Evolutionary conservation across 2,113 vertebrate genomes (phyloP).

Genomic region (Dolichallabes microphthalmus): DNA sequence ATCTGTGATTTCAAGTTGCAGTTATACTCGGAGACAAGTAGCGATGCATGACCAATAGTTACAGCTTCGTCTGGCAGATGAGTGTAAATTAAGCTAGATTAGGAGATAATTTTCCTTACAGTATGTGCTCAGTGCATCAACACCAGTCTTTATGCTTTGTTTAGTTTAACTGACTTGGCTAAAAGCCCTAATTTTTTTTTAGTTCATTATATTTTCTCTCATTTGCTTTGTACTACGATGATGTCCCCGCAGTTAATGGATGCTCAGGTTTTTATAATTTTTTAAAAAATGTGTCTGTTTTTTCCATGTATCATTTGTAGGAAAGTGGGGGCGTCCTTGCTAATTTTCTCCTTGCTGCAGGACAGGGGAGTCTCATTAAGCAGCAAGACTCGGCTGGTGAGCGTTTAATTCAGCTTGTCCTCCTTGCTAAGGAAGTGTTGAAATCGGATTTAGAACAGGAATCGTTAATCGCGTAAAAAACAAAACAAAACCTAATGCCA

Average conservation of each 20-base stretch:
- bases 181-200: slow-evolving; percentile 29
- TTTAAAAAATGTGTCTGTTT: slow-evolving; percentile 19
- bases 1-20: background rate
- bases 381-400: background rate
- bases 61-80: background rate
- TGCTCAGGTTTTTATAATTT: slow-evolving; percentile 18
- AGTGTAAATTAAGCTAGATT: background rate
- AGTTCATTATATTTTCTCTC: slow-evolving; percentile 23
- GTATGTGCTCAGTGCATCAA: background rate
- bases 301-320: slow-evolving; percentile 17
- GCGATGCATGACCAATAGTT: background rate
- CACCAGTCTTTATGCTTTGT: background rate
- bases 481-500: slow-evolving; percentile 17
- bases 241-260: background rate
- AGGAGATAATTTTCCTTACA: background rate
- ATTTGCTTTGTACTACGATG: slow-evolving; percentile 35
- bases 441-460: slow-evolving; percentile 37
- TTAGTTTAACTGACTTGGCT: slow-evolving; percentile 18
- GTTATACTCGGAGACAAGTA: background rate
- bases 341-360: slow-evolving; percentile 32
- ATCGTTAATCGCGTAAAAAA: slow-evolving; percentile 43
- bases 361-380: slow-evolving; percentile 15
- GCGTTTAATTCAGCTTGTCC: slow-evolving; percentile 33
- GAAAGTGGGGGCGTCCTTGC: slow-evolving; percentile 3
- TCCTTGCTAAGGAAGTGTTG: background rate